Evolutionary conservation across 2,113 vertebrate genomes (phyloP).

Genomic region (Hemichromis elongatus): DNA sequence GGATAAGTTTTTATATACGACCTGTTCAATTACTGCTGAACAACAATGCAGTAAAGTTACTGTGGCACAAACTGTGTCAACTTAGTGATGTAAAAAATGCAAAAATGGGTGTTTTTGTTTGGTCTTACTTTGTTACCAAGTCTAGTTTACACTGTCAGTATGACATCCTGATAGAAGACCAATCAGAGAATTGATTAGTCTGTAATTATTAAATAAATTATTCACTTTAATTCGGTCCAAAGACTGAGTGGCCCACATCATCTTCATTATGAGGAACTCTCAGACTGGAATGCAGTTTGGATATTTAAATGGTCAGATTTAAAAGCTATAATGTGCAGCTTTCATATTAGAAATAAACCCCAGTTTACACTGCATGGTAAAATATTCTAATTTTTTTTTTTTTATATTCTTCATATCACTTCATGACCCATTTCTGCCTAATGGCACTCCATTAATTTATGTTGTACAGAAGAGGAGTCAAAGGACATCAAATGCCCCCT

Average conservation of each 20-base stretch:
- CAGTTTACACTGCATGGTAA: fast-evolving
- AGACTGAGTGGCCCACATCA: neutral
- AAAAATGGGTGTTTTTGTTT: neutral
- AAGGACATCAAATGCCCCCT: neutral
- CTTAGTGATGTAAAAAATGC: neutral
- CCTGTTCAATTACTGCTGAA: neutral
- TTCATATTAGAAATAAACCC: neutral
- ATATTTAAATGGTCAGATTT: neutral
- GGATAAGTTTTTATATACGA: neutral
- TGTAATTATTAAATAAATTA: neutral
- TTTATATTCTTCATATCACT: neutral
- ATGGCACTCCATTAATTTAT: neutral
- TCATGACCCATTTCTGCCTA: neutral
- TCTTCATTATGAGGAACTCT: neutral
- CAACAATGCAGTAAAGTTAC: neutral
- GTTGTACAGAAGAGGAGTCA: neutral
- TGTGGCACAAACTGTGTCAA: neutral
- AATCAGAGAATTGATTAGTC: neutral
- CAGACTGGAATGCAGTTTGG: neutral
- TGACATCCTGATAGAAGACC: neutral
- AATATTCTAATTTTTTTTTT: neutral
- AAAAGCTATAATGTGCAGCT: neutral
- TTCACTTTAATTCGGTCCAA: neutral
- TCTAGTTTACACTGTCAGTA: neutral
- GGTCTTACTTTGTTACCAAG: neutral